Evolutionary conservation across 2,797 vertebrate species (phyloP), one percentile per base, ranked within the genome.

Genomic region (Amphiprion clarkii): DNA sequence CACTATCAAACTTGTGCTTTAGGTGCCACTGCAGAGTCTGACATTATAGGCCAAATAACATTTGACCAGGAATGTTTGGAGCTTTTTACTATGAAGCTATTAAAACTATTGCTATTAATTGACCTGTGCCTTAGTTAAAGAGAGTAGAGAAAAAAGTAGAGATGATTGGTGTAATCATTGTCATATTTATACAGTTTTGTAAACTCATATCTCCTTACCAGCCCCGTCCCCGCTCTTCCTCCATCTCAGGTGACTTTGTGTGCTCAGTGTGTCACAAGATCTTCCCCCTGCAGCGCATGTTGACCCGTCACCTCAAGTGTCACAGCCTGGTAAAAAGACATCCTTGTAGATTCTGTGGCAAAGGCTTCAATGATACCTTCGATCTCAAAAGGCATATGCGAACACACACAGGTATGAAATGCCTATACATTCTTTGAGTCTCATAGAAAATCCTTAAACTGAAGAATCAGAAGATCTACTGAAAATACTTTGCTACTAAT

Each of bases 321-420:
- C 97, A 98, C 91, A 98, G 95, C 82, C 71, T 96, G 2, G 89
- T 96, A 5, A 96, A 97, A 83, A 95, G 95, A 70, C 97, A 98
- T 27, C 86, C 93, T 0, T 97, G 97, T 82, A 87, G 74, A 33
- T 97, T 86, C 84, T 98, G 97, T 42, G 93, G 94, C 21, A 98
- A 97, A 86, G 97, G 97, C 65, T 98, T 98, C 86, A 97, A 98
- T 0, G 96, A 98, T 29, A 97, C 96, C 71, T 98, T 97, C 0
- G 97, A 98, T 85, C 95, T 97, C 70, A 98, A 97, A 91, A 95
- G 97, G 64, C 97, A 98, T 74, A 96, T 97, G 96, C 89, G 97
- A 75, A 93, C 91, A 68, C 93, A 94, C 70, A 93, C 91, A 85
- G 93, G 93, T 93, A 13, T 67, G 77, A 14, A 72, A 59, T 12